These are phyloP conservation scores for Palythoa heliodiscus DNA, from an alignment of 92 coral and sea anemone species.

Conservation along the genomic window DNA sequence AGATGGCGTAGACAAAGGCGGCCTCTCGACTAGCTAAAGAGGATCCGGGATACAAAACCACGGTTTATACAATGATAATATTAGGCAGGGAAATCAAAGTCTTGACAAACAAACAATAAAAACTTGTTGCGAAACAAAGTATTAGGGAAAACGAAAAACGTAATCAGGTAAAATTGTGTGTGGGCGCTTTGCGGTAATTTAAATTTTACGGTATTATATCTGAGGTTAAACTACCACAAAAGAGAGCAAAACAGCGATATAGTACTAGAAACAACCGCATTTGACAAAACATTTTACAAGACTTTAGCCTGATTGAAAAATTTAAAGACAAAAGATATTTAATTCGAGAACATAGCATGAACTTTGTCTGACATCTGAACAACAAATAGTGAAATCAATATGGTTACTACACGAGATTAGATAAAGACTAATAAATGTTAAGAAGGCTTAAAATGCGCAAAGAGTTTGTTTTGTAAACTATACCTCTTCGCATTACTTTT, in stretches of 20 bases:
- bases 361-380: conserved; percentile 11
- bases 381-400: conserved; percentile 44
- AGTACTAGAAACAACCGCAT: not conserved
- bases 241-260: no score
- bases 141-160: not conserved
- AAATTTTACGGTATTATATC: not conserved
- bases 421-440: not conserved
- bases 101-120: not conserved
- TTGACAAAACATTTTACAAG: not conserved
- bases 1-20: conserved; percentile 93
- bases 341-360: conserved; percentile 17
- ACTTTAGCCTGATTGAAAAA: not conserved
- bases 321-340: conserved; percentile 13
- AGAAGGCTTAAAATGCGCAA: not conserved
- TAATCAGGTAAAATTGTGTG: not conserved
- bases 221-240: not conserved
- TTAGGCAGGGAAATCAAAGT: not conserved
- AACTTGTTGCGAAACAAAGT: not conserved
- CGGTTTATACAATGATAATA: not conserved
- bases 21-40: conserved; percentile 89
- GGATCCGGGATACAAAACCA: not conserved
- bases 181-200: not conserved
- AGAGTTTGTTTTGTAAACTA: not conserved
- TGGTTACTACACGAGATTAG: not conserved
- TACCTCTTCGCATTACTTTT: conserved; percentile 91